Base-by-base conservation (phyloP, 1,140 invertebrate genomes). In the Drosophila pachea region DNA sequence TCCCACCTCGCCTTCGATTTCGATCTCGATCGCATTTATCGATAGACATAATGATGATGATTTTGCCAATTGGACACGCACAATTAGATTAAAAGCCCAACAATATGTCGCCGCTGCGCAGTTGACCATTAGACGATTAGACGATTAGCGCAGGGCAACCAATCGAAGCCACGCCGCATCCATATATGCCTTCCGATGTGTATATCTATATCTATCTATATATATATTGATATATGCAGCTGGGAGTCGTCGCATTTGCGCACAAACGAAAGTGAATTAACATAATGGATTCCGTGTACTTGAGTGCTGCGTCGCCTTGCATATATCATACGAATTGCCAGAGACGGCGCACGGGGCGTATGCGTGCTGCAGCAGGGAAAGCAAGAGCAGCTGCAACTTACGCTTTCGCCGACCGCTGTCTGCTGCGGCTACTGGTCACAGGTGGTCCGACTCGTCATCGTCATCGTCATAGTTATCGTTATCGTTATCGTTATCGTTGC, bases 81-180 rank as follows among this genome's bases (percentile, higher is more conserved):
- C 79, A 84, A 83, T 83, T 83, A 83, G 58, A 38, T 79, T 83
- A 83, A 83, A 73, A 83, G 78, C 78, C 76, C 61, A 54, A 52
- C 71, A 48, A 61, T 71, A 65, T 31, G 12, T 43, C 7, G 12
- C 50, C 9, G 4, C 16, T 35, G 45, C 50, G 47, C 16, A 14
- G 49, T 33, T 48, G 66, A 54, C 36, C 55, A 22, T 22, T 22
- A 22, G 22, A 22, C 22, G n/a, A 58, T 60, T 59, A 65, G 76
- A 61, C 53, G 52, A 50, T 71, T 68, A 55, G 36, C 31, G 43
- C 58, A 50, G 45, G 29, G 38, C 11, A 43, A 5, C 33, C 35
- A 45, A 43, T 7, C 42, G 49, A 60, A 55, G 22, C 22, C 22
- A 3, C 22, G 22, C 22, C 22, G 22, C 3, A 22, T 22, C 22